A percentile compares a stretch with the other conserved stretches of the same genome.
Conservation (phyloP, 2,113 vertebrate genomes). For the Podarcis cretensis region DNA sequence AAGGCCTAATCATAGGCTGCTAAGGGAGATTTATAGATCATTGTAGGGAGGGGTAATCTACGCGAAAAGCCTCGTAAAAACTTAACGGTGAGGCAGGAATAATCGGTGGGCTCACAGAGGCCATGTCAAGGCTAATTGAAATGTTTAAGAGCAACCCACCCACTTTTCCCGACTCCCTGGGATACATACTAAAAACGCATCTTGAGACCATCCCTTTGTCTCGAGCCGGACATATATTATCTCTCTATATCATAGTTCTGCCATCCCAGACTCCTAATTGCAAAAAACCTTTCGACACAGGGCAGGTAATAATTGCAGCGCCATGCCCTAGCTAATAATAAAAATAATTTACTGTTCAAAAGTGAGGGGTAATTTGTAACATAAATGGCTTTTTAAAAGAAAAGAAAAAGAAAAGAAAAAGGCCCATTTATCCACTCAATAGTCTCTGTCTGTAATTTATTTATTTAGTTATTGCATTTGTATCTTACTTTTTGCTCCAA, state of each 20-base stretch:
- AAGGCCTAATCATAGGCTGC: constrained; percentile 67
- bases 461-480: too few relatives aligned
- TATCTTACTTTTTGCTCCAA: too few relatives aligned
- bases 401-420: not conserved
- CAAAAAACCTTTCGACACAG: constrained; percentile 77
- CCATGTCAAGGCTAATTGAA: constrained; percentile 72
- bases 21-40: constrained; percentile 71
- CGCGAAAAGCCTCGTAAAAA: constrained; percentile 70
- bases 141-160: constrained; percentile 67
- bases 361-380: constrained; percentile 70
- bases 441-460: constrained; percentile 21
- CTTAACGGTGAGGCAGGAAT: constrained; percentile 65
- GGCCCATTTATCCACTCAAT: constrained; percentile 58
- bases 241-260: constrained; percentile 66
- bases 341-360: constrained; percentile 81
- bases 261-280: constrained; percentile 74
- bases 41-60: constrained; percentile 58
- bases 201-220: constrained; percentile 73
- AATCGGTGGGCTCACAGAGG: constrained; percentile 68
- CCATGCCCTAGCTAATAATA: constrained; percentile 75
- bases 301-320: constrained; percentile 78
- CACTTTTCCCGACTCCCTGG: constrained; percentile 51
- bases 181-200: constrained; percentile 68
- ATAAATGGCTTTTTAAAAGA: constrained; percentile 53
- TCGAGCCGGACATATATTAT: constrained; percentile 75